phyloP scores from a whole-genome alignment of 2,113 vertebrate species.

The Pterocles burchelli region DNA sequence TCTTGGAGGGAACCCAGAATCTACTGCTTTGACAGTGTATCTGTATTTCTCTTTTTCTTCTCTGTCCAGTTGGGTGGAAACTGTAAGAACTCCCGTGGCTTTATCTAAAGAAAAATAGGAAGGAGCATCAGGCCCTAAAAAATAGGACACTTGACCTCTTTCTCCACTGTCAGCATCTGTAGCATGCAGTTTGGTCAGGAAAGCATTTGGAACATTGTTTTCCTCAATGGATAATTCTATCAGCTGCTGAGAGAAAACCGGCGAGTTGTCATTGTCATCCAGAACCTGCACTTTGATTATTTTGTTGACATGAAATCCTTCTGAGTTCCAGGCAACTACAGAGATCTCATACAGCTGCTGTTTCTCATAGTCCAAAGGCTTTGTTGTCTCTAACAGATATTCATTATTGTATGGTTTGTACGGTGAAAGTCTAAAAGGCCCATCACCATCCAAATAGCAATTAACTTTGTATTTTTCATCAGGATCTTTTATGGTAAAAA shows the following conservation, averaged over 20 bases:
- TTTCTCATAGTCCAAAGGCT: constrained; percentile 88
- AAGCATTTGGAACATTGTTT: constrained; percentile 91
- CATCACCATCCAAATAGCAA: constrained; percentile 87
- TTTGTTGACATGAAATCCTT: constrained; percentile 82
- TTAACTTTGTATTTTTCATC: constrained; percentile 82
- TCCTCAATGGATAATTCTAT: constrained; percentile 92
- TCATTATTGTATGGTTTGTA: constrained; percentile 90
- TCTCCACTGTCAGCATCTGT: constrained; percentile 90
- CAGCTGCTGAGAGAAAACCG: constrained; percentile 87
- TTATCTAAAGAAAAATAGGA: constrained; percentile 88
- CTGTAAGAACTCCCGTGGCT: constrained; percentile 87
- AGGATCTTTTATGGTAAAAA: constrained; percentile 91
- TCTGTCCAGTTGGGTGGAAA: constrained; percentile 89
- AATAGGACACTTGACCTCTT: constrained; percentile 87
- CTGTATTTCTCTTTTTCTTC: constrained; percentile 96
- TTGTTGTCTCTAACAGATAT: constrained; percentile 91
- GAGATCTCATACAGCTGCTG: constrained; percentile 87
- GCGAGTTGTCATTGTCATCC: constrained; percentile 95
- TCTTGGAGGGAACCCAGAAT: constrained; percentile 87
- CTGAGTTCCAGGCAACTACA: constrained; percentile 82
- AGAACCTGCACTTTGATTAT: constrained; percentile 86
- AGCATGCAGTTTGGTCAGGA: constrained; percentile 88
- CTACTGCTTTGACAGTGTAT: constrained; percentile 91
- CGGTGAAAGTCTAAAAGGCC: constrained; percentile 88
- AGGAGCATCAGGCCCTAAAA: constrained; percentile 89